Percentiles rank a stretch among this genome's conserved stretches.
phyloP scores from a whole-genome alignment of 35 echinoderm and acorn worm genomes.

The Holothuria glaberrima region DNA sequence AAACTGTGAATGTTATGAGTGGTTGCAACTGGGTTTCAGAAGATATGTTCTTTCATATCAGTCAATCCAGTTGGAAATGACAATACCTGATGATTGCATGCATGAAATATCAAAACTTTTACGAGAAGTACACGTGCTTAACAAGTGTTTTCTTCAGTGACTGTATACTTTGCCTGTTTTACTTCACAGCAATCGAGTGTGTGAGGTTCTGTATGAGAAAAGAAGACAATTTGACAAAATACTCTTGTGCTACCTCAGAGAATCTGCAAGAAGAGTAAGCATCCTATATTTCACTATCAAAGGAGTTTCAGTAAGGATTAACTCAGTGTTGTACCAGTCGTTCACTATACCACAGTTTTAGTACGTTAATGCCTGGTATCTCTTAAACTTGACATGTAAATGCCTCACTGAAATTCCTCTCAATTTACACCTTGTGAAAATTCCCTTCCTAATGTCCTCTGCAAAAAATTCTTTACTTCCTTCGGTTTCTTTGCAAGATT shows the following conservation, averaged over 20 bases:
- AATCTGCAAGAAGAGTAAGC: conserved; percentile 81
- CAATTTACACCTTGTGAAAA: conserved; percentile 17
- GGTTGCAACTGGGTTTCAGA: too few species aligned
- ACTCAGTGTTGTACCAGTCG: background rate
- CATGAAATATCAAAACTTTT: too few species aligned
- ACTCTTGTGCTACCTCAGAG: conserved; percentile 82
- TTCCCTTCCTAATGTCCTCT: too few species aligned
- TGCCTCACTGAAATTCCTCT: background rate
- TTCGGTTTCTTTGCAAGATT: too few species aligned
- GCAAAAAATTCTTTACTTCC: too few species aligned
- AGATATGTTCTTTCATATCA: too few species aligned
- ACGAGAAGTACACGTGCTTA: too few species aligned
- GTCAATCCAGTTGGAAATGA: too few species aligned
- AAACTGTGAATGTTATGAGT: too few species aligned
- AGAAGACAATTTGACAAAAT: conserved; percentile 94
- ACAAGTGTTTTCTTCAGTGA: too few species aligned
- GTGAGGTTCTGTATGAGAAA: conserved; percentile 90
- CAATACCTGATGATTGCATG: too few species aligned
- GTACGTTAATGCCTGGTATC: background rate
- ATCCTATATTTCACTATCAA: background rate
- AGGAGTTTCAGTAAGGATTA: background rate
- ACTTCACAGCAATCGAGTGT: conserved; percentile 82
- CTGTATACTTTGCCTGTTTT: background rate
- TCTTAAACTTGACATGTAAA: background rate
- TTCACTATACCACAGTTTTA: background rate